Percentiles rank a stretch among this genome's conserved stretches.
Conservation (phyloP, 1,140 invertebrate species). For the Odontomachus brunneus region DNA sequence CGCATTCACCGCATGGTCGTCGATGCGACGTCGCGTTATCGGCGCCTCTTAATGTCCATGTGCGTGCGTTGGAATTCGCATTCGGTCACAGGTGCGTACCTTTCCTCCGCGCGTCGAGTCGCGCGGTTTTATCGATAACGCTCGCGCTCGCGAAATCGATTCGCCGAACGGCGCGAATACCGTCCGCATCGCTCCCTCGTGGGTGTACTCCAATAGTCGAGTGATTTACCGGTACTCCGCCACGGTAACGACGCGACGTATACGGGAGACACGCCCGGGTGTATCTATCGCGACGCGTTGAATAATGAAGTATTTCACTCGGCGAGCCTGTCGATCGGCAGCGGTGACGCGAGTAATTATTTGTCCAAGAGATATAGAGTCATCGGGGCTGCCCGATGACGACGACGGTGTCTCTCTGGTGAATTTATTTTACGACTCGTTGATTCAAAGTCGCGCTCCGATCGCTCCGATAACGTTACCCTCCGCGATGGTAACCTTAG, state of each 20-base stretch:
- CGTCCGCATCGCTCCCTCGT: constrained; percentile 21
- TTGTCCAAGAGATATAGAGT: constrained; percentile 34
- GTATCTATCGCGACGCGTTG: neutral
- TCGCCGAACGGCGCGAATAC: constrained; percentile 6
- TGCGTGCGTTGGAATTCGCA: neutral
- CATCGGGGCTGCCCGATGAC: neutral
- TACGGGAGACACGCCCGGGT: constrained; percentile 48
- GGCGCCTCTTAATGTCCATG: neutral
- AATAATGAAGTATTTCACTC: constrained; percentile 50
- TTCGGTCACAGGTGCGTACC: constrained; percentile 26
- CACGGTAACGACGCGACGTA: constrained; percentile 53
- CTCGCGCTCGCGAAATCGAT: neutral
- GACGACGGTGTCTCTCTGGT: neutral
- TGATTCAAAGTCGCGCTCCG: constrained; percentile 27
- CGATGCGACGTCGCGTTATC: neutral
- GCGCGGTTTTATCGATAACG: constrained; percentile 40
- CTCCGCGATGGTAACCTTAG: constrained; percentile 17
- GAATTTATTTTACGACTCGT: constrained; percentile 46
- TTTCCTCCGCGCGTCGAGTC: constrained; percentile 15
- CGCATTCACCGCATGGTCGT: neutral
- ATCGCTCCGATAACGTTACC: constrained; percentile 31
- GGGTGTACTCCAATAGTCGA: constrained; percentile 63
- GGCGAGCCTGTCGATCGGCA: constrained; percentile 13
- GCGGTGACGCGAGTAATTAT: constrained; percentile 46
- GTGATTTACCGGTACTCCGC: constrained; percentile 54